phyloP scores from a whole-genome alignment of 2,888 invertebrate genomes.

The Sisyra terminalis region DNA sequence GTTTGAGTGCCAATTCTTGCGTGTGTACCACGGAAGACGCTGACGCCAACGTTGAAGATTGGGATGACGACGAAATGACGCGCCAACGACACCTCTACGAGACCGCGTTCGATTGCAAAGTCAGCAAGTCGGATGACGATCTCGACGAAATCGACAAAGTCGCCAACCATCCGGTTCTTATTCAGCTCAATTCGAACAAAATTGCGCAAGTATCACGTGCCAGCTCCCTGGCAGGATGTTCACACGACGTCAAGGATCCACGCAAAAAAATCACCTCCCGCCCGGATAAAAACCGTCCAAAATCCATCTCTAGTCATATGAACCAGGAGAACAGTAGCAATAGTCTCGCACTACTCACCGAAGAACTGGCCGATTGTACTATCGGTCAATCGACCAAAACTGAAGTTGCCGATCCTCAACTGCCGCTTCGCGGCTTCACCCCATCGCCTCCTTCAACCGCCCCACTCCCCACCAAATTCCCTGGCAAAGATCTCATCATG shows the following conservation, averaged over 20 bases:
- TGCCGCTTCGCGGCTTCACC: constrained; percentile 54
- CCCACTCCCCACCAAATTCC: constrained; percentile 67
- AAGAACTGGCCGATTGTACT: constrained; percentile 25
- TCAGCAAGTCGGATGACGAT: constrained; percentile 63
- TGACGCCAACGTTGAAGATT: constrained; percentile 25
- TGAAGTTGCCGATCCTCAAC: constrained; percentile 37
- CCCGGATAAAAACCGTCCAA: constrained; percentile 38
- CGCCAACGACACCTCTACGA: constrained; percentile 67
- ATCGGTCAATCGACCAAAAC: constrained; percentile 27
- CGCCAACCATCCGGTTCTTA: constrained; percentile 60
- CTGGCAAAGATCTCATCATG: constrained; percentile 44
- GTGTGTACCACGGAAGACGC: constrained; percentile 46
- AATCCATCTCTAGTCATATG: constrained; percentile 35
- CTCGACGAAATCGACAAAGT: constrained; percentile 68
- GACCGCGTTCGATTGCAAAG: constrained; percentile 79
- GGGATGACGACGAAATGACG: constrained; percentile 36
- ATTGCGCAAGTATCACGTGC: constrained; percentile 7
- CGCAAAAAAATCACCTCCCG: constrained; percentile 35
- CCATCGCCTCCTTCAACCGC: constrained; percentile 75
- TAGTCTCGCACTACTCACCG: constrained; percentile 28
- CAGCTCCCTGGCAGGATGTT: constrained; percentile 13
- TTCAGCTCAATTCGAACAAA: constrained; percentile 27
- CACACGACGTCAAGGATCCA: constrained; percentile 24
- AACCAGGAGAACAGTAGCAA: constrained; percentile 25
- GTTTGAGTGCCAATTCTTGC: constrained; percentile 51